Evolutionary conservation across 1,140 invertebrate species (phyloP).

Genomic region (Aphelinus certus): DNA sequence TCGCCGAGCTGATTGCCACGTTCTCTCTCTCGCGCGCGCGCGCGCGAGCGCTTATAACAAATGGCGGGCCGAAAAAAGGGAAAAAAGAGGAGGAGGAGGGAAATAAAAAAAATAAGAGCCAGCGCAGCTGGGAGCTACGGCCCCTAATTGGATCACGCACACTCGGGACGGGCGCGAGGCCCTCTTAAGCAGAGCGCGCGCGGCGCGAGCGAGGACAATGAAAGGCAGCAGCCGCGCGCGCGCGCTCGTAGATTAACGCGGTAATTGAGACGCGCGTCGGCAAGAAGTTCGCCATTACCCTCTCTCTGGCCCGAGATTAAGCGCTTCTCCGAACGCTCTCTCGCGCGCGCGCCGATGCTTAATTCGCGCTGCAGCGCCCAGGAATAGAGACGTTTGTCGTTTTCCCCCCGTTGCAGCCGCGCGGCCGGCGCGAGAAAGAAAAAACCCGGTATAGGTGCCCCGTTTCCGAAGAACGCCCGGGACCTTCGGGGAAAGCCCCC

Average conservation of each 20-base stretch:
- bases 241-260: conserved; percentile 40
- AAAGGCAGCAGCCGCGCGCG: conserved; percentile 36
- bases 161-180: conserved; percentile 20
- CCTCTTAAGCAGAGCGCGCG: background rate
- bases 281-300: conserved; percentile 46
- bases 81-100: background rate
- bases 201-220: conserved; percentile 20
- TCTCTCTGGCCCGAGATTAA: conserved; percentile 40
- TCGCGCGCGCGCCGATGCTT: conserved; percentile 2
- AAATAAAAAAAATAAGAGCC: background rate
- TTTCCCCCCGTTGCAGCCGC: too few relatives aligned
- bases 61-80: conserved; percentile 13
- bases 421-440: conserved; percentile 16
- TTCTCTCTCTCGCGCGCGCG: background rate
- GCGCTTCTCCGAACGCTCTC: conserved; percentile 38
- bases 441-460: conserved; percentile 34
- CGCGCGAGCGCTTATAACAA: conserved; percentile 35
- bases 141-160: conserved; percentile 57
- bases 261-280: conserved; percentile 44
- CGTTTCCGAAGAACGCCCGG: conserved; percentile 9
- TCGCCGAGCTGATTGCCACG: background rate
- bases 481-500: conserved; percentile 2
- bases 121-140: conserved; percentile 38
- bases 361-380: background rate
- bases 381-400: conserved; percentile 40